phyloP scores from a whole-genome alignment of 2,888 invertebrate genomes.

The Hyposoter didymator region DNA sequence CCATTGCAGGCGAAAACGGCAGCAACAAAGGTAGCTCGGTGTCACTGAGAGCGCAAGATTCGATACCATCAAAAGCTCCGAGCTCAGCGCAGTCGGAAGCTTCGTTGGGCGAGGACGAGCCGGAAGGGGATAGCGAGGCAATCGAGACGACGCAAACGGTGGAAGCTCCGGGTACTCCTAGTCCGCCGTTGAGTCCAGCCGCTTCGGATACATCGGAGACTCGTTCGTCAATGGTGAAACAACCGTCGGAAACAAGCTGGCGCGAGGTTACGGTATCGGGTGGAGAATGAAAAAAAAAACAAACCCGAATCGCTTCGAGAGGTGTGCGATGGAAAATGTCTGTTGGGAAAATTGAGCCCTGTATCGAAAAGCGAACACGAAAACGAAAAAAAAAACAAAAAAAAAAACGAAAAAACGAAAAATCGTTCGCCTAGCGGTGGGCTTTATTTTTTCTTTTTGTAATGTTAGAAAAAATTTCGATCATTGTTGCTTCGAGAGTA shows the following conservation, averaged over 20 bases:
- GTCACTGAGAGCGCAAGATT: slow-evolving; percentile 81
- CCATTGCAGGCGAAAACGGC: slow-evolving; percentile 79
- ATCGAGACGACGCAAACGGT: slow-evolving; percentile 74
- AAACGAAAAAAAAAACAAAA: slow-evolving; percentile 28
- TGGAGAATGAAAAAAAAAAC: slow-evolving; percentile 83
- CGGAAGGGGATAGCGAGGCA: slow-evolving; percentile 77
- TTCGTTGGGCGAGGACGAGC: slow-evolving; percentile 78
- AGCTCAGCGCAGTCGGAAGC: slow-evolving; percentile 78
- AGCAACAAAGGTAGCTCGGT: slow-evolving; percentile 80
- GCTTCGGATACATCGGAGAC: slow-evolving; percentile 83
- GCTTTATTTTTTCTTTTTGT: slow-evolving; percentile 30
- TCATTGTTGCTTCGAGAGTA: slow-evolving; percentile 53
- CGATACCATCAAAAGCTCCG: slow-evolving; percentile 75
- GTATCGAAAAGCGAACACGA: slow-evolving; percentile 50
- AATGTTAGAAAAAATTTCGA: slow-evolving; percentile 28
- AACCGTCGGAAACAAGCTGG: slow-evolving; percentile 84
- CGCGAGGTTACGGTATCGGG: slow-evolving; percentile 86
- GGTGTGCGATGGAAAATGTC: slow-evolving; percentile 48
- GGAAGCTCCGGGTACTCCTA: slow-evolving; percentile 79
- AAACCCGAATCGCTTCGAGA: background rate
- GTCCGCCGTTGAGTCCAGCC: slow-evolving; percentile 84
- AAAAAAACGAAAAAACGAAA: too few species aligned
- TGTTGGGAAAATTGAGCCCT: slow-evolving; percentile 26
- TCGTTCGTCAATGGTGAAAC: slow-evolving; percentile 77
- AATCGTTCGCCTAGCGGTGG: slow-evolving; percentile 25